These are phyloP conservation scores for Sardinella longiceps DNA, from an alignment of 2,797 vertebrate genomes.

Conservation along the genomic window DNA sequence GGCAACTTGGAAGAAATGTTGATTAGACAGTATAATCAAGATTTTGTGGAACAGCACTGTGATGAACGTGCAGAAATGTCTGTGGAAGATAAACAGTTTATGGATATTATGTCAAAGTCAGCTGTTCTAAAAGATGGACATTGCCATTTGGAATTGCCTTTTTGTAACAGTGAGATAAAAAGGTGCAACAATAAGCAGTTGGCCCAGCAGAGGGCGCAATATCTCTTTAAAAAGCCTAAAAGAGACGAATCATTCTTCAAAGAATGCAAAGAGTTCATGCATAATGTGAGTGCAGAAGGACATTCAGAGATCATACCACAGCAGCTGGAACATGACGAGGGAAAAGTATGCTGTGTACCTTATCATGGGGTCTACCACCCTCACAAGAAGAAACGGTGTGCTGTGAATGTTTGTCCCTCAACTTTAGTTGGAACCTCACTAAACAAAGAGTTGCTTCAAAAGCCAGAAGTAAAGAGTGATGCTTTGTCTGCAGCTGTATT, in stretches of 20 bases:
- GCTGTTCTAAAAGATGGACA: not conserved
- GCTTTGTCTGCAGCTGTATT: not conserved
- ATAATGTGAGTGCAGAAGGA: too few relatives aligned
- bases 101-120: not conserved
- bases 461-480: not conserved
- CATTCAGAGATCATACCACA: not conserved
- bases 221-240: not conserved
- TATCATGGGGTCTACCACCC: constrained; percentile 23
- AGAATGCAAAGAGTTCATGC: not conserved
- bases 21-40: constrained; percentile 11
- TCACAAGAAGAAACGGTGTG: not conserved
- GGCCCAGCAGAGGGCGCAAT: too few relatives aligned
- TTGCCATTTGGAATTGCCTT: not conserved
- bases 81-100: constrained; percentile 18
- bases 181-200: not conserved
- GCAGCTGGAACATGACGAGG: not conserved
- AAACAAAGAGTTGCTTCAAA: not conserved
- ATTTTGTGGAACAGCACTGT: not conserved
- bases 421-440: not conserved
- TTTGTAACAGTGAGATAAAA: not conserved
- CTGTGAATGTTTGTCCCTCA: not conserved
- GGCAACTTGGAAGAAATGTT: not conserved
- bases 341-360: constrained; percentile 19
- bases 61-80: not conserved
- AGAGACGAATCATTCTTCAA: not conserved